Base-by-base conservation (phyloP, 2,888 invertebrate genomes). In the Pilophorus perplexus region DNA sequence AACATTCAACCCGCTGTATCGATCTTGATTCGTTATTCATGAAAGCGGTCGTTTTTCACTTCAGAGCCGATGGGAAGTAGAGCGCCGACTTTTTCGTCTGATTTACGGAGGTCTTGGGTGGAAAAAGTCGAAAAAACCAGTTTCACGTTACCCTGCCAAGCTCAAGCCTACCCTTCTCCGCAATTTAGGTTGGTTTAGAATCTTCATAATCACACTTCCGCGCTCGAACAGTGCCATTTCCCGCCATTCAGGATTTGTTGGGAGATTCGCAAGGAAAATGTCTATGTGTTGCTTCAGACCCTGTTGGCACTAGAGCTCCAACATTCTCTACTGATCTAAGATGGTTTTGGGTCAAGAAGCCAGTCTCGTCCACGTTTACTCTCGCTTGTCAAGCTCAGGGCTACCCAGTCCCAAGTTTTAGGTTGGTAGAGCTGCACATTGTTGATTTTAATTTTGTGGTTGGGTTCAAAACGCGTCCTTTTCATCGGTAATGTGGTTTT, bases 311-410 rank as follows among this genome's bases (percentile, higher is more conserved):
- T 10, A 57, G 48, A 38, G 52, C 52, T 8, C 64, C 64, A 22
- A 64, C 46, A 18, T 64, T 64, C 22, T 37, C 52, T 18, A 5
- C 48, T 42, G 66, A 66, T 42, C 33, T 33, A 50, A 60, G 62
- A 62, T 40, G 55, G 60, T 67, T 42, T 28, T 64, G 27, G 67
- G 70, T 22, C 67, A 68, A 33, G 40, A 70, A 38, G 66, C 66
- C 38, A 50, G 64, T 12, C 72, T 72, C 52, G 72, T 14, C 28
- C 28, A 52, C 28, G 12, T 52, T 73, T 57, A 72, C 72, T 16
- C 71, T 75, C 52, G 70, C 74, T 64, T 83, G 84, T 74, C 80
- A 80, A 71, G 82, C 83, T 25, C 83, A 83, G 79, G 86, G 84
- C 44, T 82, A 77, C 72, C 83, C 83, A 4, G 76, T 79, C 52